Percentiles rank a stretch among this genome's conserved stretches.
phyloP scores from a whole-genome alignment of 1,140 invertebrate genomes.

The Formica selysi region DNA sequence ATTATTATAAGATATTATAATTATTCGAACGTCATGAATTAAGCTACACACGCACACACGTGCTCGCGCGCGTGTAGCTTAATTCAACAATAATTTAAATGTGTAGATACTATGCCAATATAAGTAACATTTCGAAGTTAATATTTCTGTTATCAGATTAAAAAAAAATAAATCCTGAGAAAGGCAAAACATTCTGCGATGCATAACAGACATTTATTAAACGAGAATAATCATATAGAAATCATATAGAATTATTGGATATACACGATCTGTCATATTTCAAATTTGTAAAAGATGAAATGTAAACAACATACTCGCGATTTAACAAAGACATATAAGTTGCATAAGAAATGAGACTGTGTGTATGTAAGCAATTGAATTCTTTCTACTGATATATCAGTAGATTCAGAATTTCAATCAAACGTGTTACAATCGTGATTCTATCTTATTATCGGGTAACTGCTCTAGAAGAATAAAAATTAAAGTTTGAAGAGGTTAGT shows the following conservation, averaged over 20 bases:
- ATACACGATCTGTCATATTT: background rate
- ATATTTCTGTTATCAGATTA: background rate
- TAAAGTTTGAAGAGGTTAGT: conserved; percentile 46
- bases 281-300: background rate
- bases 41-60: no score
- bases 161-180: background rate
- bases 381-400: background rate
- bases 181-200: background rate
- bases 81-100: background rate
- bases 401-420: conserved; percentile 35
- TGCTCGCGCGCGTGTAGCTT: background rate
- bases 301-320: background rate
- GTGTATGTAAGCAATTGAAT: background rate
- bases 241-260: background rate
- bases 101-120: background rate
- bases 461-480: conserved; percentile 58
- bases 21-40: no score
- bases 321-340: conserved; percentile 5
- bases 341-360: background rate
- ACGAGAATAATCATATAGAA: background rate
- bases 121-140: background rate
- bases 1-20: conserved; percentile 1
- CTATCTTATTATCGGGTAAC: conserved; percentile 34
- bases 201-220: background rate
- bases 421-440: conserved; percentile 6